Conservation (phyloP, 2,113 vertebrate genomes). For the Oceanites oceanicus region DNA sequence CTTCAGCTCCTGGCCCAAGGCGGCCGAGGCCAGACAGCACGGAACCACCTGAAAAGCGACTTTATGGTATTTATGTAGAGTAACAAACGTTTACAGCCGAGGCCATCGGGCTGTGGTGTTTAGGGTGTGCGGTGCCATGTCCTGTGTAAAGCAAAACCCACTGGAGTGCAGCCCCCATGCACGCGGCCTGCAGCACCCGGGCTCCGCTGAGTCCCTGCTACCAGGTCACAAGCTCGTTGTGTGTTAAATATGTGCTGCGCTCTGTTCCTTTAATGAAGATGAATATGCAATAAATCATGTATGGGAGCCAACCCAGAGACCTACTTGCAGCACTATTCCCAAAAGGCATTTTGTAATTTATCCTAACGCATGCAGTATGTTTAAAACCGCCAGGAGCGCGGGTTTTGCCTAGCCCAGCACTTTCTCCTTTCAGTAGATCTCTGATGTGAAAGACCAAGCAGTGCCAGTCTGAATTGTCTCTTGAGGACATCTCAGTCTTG, state of each 20-base stretch:
- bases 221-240: background rate
- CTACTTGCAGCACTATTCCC: slow-evolving; percentile 3
- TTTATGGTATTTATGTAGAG: background rate
- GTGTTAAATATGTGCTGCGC: background rate
- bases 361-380: background rate
- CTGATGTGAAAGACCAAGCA: background rate
- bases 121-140: background rate
- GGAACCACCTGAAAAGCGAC: background rate
- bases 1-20: background rate
- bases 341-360: background rate
- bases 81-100: background rate
- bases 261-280: slow-evolving; percentile 41
- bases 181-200: fast-evolving
- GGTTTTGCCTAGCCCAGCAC: background rate
- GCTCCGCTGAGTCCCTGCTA: background rate
- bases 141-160: background rate
- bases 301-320: slow-evolving; percentile 26
- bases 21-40: background rate
- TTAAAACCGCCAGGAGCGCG: background rate
- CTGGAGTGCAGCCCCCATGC: background rate
- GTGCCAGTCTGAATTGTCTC: background rate
- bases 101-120: background rate
- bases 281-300: slow-evolving; percentile 25
- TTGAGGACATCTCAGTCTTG: background rate
- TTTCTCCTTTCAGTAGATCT: background rate